Percentiles rank a stretch among this genome's conserved stretches.
Conservation (phyloP, 1,140 invertebrate genomes). For the Listronotus oregonensis region DNA sequence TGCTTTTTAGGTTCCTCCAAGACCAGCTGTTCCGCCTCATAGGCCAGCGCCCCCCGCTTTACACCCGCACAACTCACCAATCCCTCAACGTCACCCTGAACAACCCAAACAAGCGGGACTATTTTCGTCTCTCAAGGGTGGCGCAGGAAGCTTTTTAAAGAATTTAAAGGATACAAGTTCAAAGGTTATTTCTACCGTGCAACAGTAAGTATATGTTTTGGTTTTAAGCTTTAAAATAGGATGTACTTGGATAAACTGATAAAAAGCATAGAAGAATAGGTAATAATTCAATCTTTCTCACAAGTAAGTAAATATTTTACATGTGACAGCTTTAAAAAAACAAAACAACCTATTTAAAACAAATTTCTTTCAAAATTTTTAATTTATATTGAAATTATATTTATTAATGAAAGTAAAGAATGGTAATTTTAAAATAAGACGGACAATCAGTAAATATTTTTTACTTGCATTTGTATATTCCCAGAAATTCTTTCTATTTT, state of each 20-base stretch:
- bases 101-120: conserved; percentile 60
- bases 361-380: too few relatives aligned
- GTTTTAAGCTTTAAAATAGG: neutral
- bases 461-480: too few relatives aligned
- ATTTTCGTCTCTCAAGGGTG: conserved; percentile 82
- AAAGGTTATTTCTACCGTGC: conserved; percentile 95
- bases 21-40: conserved; percentile 50
- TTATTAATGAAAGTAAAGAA: too few relatives aligned
- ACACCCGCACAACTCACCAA: conserved; percentile 41
- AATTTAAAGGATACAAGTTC: conserved; percentile 95
- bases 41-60: conserved; percentile 44
- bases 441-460: too few relatives aligned
- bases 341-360: too few relatives aligned
- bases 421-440: too few relatives aligned
- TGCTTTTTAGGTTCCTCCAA: conserved; percentile 28
- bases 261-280: too few relatives aligned
- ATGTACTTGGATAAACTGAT: neutral
- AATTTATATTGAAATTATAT: too few relatives aligned
- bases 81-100: conserved; percentile 39
- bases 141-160: conserved; percentile 85
- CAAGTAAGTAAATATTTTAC: too few relatives aligned
- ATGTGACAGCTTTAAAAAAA: too few relatives aligned
- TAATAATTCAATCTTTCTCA: too few relatives aligned
- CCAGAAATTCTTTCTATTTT: too few relatives aligned
- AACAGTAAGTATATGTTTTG: conserved; percentile 82